Percentiles rank a stretch among this genome's conserved stretches.
phyloP scores from a whole-genome alignment of 2,113 vertebrate species.

The Miniopterus natalensis region DNA sequence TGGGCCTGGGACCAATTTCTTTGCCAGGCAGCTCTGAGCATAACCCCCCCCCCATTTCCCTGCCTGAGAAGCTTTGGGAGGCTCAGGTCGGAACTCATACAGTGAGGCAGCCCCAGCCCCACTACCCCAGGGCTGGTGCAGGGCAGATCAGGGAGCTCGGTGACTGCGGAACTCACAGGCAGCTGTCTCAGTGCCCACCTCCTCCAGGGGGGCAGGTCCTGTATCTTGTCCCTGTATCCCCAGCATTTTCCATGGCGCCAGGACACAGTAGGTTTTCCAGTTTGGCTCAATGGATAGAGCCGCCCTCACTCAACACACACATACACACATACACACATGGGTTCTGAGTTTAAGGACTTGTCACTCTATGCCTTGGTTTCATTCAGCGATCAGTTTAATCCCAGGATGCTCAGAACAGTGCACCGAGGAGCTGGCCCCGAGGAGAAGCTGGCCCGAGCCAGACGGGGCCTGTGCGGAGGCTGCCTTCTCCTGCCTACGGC shows the following conservation, averaged over 20 bases:
- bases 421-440: neutral
- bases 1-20: rapidly evolving
- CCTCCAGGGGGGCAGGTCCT: neutral
- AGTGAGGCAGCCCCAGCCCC: neutral
- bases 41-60: rapidly evolving
- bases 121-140: neutral
- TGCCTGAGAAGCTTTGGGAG: too few relatives aligned
- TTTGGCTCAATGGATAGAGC: neutral
- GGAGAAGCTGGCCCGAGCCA: too few relatives aligned
- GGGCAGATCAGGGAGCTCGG: neutral
- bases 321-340: neutral
- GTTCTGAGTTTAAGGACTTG: neutral
- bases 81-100: neutral
- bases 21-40: neutral
- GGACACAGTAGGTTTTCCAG: neutral
- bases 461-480: neutral
- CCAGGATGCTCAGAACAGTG: neutral
- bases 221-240: neutral
- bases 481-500: neutral
- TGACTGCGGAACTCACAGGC: rapidly evolving
- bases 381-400: constrained; percentile 69
- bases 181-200: neutral
- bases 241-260: rapidly evolving
- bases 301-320: neutral
- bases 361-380: neutral